Conservation (phyloP, 2,797 vertebrate species). For the Onychomys torridus region DNA sequence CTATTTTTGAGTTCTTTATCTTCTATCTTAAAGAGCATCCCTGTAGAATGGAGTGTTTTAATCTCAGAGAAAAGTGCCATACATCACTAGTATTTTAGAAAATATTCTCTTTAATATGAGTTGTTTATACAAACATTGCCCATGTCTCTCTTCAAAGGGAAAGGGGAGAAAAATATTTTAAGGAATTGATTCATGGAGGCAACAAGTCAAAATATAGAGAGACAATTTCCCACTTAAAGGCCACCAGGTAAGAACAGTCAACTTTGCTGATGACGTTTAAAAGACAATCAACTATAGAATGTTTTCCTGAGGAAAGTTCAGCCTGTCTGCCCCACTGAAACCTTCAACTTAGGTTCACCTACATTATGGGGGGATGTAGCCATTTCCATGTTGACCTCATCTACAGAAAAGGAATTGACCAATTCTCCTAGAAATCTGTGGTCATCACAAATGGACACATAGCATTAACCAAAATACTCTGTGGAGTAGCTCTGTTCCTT, state of each 20-base stretch:
- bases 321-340: background rate
- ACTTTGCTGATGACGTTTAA: background rate
- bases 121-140: background rate
- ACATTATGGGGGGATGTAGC: background rate
- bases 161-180: background rate
- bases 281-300: background rate
- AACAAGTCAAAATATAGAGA: background rate
- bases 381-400: background rate
- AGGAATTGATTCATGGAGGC: background rate
- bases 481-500: background rate
- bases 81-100: background rate
- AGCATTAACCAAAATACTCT: background rate
- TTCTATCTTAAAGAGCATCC: background rate
- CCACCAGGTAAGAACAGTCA: background rate
- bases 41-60: background rate
- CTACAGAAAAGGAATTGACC: slow-evolving; percentile 32
- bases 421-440: background rate
- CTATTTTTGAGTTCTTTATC: background rate
- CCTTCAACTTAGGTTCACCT: background rate
- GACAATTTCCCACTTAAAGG: background rate
- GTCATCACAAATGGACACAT: background rate
- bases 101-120: background rate
- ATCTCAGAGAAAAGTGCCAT: background rate
- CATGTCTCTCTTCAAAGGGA: background rate
- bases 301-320: background rate